Conservation (phyloP, 2,888 invertebrate species). For the Pterostichus niger region DNA sequence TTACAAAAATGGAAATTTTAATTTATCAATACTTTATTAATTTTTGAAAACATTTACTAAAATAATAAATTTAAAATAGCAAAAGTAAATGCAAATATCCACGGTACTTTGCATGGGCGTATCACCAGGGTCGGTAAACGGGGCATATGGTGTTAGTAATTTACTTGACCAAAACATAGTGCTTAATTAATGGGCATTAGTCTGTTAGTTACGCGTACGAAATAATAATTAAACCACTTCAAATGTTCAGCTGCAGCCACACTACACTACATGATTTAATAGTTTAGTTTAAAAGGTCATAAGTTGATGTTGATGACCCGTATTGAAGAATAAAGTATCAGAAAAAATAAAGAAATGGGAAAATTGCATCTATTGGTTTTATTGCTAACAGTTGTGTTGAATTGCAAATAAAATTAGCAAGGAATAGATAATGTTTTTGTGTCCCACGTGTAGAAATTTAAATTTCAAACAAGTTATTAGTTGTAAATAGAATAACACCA, state of each 20-base stretch:
- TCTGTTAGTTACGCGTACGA: constrained; percentile 11
- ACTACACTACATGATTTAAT: constrained; percentile 9
- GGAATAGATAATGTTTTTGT: neutral
- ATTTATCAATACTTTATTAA: constrained; percentile 1
- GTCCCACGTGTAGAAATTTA: constrained; percentile 47
- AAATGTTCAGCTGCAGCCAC: constrained; percentile 17
- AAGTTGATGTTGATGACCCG: constrained; percentile 16
- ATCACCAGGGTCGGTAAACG: constrained; percentile 33
- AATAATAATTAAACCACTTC: constrained; percentile 35
- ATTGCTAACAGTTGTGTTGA: constrained; percentile 4
- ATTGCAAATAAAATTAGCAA: neutral
- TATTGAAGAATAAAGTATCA: too few relatives aligned
- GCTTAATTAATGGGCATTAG: constrained; percentile 22
- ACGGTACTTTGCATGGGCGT: constrained; percentile 20
- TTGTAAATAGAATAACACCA: constrained; percentile 58
- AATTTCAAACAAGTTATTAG: constrained; percentile 56
- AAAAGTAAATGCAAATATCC: constrained; percentile 2
- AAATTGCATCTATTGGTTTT: neutral
- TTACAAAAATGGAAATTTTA: constrained; percentile 1
- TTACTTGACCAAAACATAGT: neutral
- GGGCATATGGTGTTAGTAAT: constrained; percentile 32
- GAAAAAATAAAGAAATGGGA: neutral
- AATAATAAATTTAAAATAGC: constrained; percentile 1
- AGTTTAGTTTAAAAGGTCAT: neutral
- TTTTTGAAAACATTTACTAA: constrained; percentile 22